These are phyloP conservation scores for Ophthalmolycus amberensis DNA, from an alignment of 2,113 vertebrate genomes.

Conservation along the genomic window DNA sequence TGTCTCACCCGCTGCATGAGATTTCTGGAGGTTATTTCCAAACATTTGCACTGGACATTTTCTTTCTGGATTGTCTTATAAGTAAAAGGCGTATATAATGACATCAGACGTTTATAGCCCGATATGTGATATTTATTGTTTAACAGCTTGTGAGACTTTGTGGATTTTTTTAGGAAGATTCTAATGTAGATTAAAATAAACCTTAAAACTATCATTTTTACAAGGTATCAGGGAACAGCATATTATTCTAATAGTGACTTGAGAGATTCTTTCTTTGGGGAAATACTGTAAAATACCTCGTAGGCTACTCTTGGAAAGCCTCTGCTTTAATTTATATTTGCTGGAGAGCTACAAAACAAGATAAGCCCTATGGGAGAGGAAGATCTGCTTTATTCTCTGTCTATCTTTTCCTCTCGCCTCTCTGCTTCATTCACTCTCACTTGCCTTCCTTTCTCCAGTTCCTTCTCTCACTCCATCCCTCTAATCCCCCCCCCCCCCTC, in stretches of 20 bases:
- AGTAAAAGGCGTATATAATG: constrained; percentile 8
- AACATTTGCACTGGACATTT: constrained; percentile 12
- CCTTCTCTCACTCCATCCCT: constrained; percentile 45
- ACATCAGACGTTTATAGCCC: neutral
- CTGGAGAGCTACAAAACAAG: constrained; percentile 36
- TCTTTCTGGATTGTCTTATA: neutral
- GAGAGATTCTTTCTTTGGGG: neutral
- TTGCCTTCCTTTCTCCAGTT: constrained; percentile 51
- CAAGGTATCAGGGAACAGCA: neutral
- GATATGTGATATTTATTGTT: neutral
- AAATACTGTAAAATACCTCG: constrained; percentile 16
- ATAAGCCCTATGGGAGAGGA: constrained; percentile 46
- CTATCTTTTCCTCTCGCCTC: constrained; percentile 9
- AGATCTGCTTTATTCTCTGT: constrained; percentile 23
- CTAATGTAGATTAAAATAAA: neutral
- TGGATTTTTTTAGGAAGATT: neutral
- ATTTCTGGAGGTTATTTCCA: neutral
- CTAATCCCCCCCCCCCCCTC: constrained; percentile 54
- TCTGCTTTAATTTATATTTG: constrained; percentile 49
- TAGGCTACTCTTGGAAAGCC: constrained; percentile 26
- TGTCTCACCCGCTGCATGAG: constrained; percentile 14
- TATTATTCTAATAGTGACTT: neutral
- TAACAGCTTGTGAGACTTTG: constrained; percentile 34
- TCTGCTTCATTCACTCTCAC: constrained; percentile 48
- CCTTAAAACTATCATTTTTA: neutral